A percentile compares a stretch with the other conserved stretches of the same genome.
These are phyloP conservation scores for Phragmatobia fuliginosa DNA, from an alignment of 2,888 invertebrate genomes.

Conservation along the genomic window DNA sequence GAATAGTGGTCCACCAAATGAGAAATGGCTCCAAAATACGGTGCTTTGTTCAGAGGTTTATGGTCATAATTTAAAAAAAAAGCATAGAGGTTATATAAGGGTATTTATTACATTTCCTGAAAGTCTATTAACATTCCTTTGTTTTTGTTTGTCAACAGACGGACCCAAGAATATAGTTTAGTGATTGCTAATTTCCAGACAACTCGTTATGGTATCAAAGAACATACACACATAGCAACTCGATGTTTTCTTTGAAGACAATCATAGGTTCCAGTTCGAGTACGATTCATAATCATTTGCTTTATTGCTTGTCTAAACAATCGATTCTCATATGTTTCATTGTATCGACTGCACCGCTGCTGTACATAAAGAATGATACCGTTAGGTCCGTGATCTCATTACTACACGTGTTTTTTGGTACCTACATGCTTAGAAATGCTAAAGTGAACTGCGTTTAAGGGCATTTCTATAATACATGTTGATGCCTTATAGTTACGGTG, in stretches of 20 bases:
- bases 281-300: constrained; percentile 45
- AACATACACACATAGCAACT: constrained; percentile 44
- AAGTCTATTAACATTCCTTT: constrained; percentile 9
- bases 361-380: constrained; percentile 48
- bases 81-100: not conserved
- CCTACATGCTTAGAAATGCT: constrained; percentile 15
- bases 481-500: not conserved
- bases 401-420: constrained; percentile 59
- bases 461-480: constrained; percentile 6
- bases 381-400: constrained; percentile 74
- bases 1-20: constrained; percentile 26
- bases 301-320: constrained; percentile 70
- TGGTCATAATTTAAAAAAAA: constrained; percentile 13
- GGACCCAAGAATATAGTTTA: constrained; percentile 28
- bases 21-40: constrained; percentile 24
- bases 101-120: constrained; percentile 4
- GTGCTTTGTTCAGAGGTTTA: constrained; percentile 26
- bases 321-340: constrained; percentile 67
- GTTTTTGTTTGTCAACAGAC: constrained; percentile 16
- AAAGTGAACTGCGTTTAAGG: constrained; percentile 6
- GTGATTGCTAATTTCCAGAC: constrained; percentile 29
- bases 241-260: constrained; percentile 43
- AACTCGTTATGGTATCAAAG: constrained; percentile 53
- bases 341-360: constrained; percentile 42
- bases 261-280: constrained; percentile 32